Evolutionary conservation across 2,888 invertebrate species (phyloP).

Genomic region (Dastarcus helophoroides): DNA sequence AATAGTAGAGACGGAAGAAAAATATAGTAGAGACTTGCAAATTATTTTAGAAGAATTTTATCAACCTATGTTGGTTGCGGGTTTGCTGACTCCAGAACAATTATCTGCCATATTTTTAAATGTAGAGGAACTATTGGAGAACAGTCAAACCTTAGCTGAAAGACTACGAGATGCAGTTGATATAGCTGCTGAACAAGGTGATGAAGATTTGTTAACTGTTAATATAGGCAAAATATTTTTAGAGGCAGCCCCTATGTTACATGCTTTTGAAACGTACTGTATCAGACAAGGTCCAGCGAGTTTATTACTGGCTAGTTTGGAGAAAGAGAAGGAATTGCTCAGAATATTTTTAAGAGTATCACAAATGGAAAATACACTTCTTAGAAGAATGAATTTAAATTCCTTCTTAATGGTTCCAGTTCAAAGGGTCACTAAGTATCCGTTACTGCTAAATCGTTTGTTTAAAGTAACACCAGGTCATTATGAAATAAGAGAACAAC

Average conservation of each 20-base stretch:
- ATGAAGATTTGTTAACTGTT: slow-evolving; percentile 75
- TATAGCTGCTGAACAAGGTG: slow-evolving; percentile 69
- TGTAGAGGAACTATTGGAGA: slow-evolving; percentile 81
- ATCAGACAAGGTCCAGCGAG: slow-evolving; percentile 87
- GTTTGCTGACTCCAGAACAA: slow-evolving; percentile 82
- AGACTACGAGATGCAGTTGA: slow-evolving; percentile 79
- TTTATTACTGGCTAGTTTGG: slow-evolving; percentile 74
- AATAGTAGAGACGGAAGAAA: slow-evolving; percentile 92
- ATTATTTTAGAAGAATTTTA: slow-evolving; percentile 90
- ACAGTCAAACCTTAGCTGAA: slow-evolving; percentile 71
- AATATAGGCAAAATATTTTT: slow-evolving; percentile 85
- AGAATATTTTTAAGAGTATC: slow-evolving; percentile 90
- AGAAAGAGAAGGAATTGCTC: slow-evolving; percentile 88
- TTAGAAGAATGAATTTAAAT: slow-evolving; percentile 90
- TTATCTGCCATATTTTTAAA: slow-evolving; percentile 87
- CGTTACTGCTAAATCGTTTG: slow-evolving; percentile 77
- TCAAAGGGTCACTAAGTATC: slow-evolving; percentile 94
- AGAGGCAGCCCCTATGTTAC: slow-evolving; percentile 85
- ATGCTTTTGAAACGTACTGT: slow-evolving; percentile 91
- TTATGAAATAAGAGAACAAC: slow-evolving; percentile 68
- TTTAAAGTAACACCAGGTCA: slow-evolving; percentile 82
- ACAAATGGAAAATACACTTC: slow-evolving; percentile 89
- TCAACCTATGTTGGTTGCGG: slow-evolving; percentile 86
- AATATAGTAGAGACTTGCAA: slow-evolving; percentile 84
- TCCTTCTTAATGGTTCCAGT: slow-evolving; percentile 98